Conservation (phyloP, 1,140 invertebrate species). For the Brachystomella parvula region DNA sequence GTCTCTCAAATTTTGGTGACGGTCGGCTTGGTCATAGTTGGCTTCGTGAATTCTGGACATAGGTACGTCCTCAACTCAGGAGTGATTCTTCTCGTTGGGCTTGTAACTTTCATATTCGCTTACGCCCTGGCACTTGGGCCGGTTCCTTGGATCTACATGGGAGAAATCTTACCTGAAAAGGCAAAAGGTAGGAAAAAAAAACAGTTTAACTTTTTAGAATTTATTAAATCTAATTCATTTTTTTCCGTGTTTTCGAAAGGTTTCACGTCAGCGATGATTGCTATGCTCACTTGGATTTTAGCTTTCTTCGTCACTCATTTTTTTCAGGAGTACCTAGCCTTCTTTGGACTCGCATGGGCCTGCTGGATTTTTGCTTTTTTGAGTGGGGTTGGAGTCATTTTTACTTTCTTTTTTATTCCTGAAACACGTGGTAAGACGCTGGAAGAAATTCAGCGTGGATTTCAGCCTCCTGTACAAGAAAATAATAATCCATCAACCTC, state of each 20-base stretch:
- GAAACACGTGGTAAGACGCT: slow-evolving; percentile 21
- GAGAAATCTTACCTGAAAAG: slow-evolving; percentile 54
- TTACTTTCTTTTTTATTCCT: slow-evolving; percentile 15
- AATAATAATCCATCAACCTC: no score
- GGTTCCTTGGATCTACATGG: slow-evolving; percentile 53
- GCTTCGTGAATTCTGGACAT: slow-evolving; percentile 6
- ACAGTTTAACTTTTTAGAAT: neutral
- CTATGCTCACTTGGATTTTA: slow-evolving; percentile 47
- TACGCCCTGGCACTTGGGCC: slow-evolving; percentile 47
- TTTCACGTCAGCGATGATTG: slow-evolving; percentile 47
- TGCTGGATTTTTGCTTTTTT: slow-evolving; percentile 21
- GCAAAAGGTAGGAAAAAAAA: slow-evolving; percentile 22
- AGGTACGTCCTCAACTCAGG: neutral
- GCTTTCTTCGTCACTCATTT: slow-evolving; percentile 51
- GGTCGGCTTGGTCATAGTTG: slow-evolving; percentile 42
- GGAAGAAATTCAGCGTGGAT: slow-evolving; percentile 11
- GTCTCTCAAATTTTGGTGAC: slow-evolving; percentile 46
- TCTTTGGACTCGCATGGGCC: neutral
- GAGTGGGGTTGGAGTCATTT: neutral
- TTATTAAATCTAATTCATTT: neutral
- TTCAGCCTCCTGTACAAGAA: no score
- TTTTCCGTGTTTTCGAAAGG: slow-evolving; percentile 39
- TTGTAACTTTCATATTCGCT: slow-evolving; percentile 37
- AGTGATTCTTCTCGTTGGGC: neutral
- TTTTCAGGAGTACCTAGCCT: slow-evolving; percentile 34